These are phyloP conservation scores for Danio kyathit DNA, from an alignment of 2,797 vertebrate species.

Conservation along the genomic window DNA sequence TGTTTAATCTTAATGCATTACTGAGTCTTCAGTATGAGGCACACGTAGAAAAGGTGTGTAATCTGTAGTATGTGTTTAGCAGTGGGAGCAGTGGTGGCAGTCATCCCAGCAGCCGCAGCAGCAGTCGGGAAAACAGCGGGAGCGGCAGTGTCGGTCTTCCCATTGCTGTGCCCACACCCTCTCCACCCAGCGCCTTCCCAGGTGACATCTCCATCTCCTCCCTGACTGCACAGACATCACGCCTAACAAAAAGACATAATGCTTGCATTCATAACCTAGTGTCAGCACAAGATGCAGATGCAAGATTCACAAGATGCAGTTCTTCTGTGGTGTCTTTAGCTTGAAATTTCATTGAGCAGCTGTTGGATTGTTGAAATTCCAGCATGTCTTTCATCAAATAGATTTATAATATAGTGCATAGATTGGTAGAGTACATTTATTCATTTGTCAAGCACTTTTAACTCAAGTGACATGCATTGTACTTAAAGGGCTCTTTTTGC, in stretches of 20 bases:
- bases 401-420: not conserved
- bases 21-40: not conserved
- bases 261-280: too few species aligned
- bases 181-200: slow-evolving; percentile 92
- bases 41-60: slow-evolving; percentile 16
- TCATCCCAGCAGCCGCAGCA: slow-evolving; percentile 90
- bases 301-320: not conserved
- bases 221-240: not conserved
- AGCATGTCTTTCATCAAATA: not conserved
- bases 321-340: not conserved
- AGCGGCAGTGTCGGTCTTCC: slow-evolving; percentile 90
- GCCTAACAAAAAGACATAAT: not conserved
- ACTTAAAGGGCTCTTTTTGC: too few species aligned
- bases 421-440: not conserved
- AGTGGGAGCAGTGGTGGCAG: slow-evolving; percentile 95
- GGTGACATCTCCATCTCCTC: slow-evolving; percentile 73
- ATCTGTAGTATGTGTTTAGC: slow-evolving; percentile 63
- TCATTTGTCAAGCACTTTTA: too few species aligned
- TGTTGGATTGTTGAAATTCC: not conserved
- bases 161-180: slow-evolving; percentile 89
- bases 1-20: not conserved
- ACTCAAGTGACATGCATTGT: too few species aligned
- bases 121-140: slow-evolving; percentile 91
- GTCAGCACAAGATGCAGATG: not conserved
- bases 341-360: not conserved